phyloP scores from a whole-genome alignment of 1,140 invertebrate genomes.

The Teleopsis dalmanni region DNA sequence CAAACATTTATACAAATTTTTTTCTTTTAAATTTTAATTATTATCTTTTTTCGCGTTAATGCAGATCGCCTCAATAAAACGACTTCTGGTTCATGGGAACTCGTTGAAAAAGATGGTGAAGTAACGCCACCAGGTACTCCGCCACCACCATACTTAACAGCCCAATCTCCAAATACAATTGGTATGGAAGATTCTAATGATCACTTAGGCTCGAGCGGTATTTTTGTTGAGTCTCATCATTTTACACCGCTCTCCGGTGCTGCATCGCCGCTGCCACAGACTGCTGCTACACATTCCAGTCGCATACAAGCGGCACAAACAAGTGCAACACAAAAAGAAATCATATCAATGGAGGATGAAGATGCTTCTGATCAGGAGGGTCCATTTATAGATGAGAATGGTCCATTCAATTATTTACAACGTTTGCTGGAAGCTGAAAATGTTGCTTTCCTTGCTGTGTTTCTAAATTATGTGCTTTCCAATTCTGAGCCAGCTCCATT shows the following conservation, averaged over 20 bases:
- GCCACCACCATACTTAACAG: conserved; percentile 67
- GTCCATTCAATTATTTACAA: conserved; percentile 68
- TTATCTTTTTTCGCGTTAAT: neutral
- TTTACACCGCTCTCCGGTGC: conserved; percentile 27
- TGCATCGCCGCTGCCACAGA: conserved; percentile 21
- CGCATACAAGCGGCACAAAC: conserved; percentile 36
- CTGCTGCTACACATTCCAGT: conserved; percentile 27
- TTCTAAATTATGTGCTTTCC: conserved; percentile 80
- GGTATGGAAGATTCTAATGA: conserved; percentile 32
- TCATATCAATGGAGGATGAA: conserved; percentile 93
- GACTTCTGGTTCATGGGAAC: conserved; percentile 39
- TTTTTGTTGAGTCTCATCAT: conserved; percentile 38
- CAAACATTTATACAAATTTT: neutral
- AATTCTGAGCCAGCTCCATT: conserved; percentile 78
- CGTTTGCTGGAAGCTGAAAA: conserved; percentile 61
- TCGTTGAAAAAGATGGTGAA: conserved; percentile 46
- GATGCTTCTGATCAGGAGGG: conserved; percentile 79
- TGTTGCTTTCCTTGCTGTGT: conserved; percentile 73
- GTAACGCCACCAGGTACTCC: conserved; percentile 76
- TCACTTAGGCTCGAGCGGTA: conserved; percentile 17
- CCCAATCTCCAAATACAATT: conserved; percentile 22
- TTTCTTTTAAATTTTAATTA: neutral
- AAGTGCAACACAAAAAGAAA: conserved; percentile 57
- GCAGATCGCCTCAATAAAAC: conserved; percentile 37
- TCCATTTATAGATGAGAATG: conserved; percentile 67